Base-by-base conservation (phyloP, 2,113 vertebrate species). In the Oryzias javanicus region DNA sequence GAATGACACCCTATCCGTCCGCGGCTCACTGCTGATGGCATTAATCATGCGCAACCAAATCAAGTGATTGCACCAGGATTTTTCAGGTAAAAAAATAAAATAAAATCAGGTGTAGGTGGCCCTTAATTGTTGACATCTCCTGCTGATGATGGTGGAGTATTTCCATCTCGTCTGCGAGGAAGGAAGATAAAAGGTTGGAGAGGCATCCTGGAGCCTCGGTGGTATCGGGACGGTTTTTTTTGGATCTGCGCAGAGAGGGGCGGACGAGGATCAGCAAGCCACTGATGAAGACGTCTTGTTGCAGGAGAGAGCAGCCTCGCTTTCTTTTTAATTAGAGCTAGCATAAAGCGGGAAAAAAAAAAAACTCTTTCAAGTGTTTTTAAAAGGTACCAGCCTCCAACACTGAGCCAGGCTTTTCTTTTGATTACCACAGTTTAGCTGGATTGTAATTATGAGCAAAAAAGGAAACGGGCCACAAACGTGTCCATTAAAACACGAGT, bases 291-390 rank as follows among this genome's bases (percentile, higher is more conserved):
- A 76, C 47, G 20, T 79, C 70, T 52, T 74, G 64, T 41, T 58
- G 80, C 58, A 47, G 81, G 75, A 78, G 46, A 63, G 24, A 72
- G 55, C 66, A 15, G 77, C 84, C 74, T 55, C 48, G 47, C 42
- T 60, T 62, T 84, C 55, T 25, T 74, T 80, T 88, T 89, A 87
- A 89, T 89, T 85, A 86, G 78, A 67, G 79, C 41, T 13, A 49
- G 53, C 51, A 59, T 49, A 68, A 70, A 64, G 69, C 51, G 18
- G 27, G 47, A 49, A 61, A 5, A 6, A 27, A 27, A 27, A 27
- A 27, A 27, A 40, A 1, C 16, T 19, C 67, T 77, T 84, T 77
- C n/a, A n/a, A n/a, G 64, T 58, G 54, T 14, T 50, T 64, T 72
- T 47, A 72, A 66, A 55, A 55, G 24, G 60, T 29, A 35, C 15